Conservation (phyloP, 2,888 invertebrate species). For the Chalcis sispes region DNA sequence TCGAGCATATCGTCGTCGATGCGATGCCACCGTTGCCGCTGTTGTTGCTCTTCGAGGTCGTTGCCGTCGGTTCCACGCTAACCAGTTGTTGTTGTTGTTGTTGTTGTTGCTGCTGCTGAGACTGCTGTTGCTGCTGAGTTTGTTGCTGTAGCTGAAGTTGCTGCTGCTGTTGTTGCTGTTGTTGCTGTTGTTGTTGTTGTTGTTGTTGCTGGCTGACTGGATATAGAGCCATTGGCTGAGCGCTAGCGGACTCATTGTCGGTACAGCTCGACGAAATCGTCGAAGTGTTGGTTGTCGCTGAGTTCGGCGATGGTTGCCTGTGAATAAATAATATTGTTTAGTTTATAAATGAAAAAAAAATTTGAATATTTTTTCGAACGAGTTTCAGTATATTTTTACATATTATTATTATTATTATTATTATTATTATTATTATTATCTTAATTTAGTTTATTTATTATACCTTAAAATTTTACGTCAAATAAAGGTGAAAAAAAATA, state of each 20-base stretch:
- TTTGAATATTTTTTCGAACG: no score
- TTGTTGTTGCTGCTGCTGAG: constrained; percentile 35
- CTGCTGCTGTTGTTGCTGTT: constrained; percentile 53
- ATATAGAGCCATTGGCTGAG: constrained; percentile 54
- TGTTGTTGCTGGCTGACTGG: constrained; percentile 52
- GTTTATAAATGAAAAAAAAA: background rate
- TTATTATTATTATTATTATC: no score
- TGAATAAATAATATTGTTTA: constrained; percentile 44
- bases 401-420: no score
- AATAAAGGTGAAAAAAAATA: no score
- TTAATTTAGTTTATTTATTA: no score
- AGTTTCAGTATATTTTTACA: no score
- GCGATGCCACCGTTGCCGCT: constrained; percentile 59
- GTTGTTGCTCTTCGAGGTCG: constrained; percentile 60
- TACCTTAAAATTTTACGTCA: no score
- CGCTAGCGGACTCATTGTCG: constrained; percentile 60
- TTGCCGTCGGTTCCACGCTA: constrained; percentile 62
- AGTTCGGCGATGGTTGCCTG: constrained; percentile 76
- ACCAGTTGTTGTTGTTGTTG: constrained; percentile 52
- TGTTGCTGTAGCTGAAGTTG: constrained; percentile 40
- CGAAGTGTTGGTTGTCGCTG: constrained; percentile 73
- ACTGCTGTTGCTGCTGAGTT: constrained; percentile 51
- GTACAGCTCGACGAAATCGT: constrained; percentile 68
- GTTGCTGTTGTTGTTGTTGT: constrained; percentile 44
- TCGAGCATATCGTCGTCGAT: constrained; percentile 59